phyloP scores from a whole-genome alignment of 2,888 invertebrate genomes.

The Mechanitis mazaeus region DNA sequence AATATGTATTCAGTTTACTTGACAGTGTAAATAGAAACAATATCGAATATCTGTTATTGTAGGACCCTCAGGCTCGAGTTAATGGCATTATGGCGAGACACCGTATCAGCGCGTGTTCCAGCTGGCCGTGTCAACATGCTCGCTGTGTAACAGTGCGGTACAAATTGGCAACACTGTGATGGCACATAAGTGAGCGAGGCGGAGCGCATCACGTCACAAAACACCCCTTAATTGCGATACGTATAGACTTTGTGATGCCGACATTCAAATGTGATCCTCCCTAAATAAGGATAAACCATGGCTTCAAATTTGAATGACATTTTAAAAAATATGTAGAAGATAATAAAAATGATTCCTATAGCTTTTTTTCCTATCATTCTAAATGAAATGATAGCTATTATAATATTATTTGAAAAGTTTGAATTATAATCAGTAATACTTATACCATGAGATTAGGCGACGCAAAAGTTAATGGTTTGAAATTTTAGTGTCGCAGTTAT shows the following conservation, averaged over 20 bases:
- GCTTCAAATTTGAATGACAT: background rate
- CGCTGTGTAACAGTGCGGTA: background rate
- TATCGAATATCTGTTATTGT: too few species aligned
- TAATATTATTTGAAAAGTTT: too few species aligned
- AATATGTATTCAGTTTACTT: too few species aligned
- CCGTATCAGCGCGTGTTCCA: background rate
- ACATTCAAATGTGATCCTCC: background rate
- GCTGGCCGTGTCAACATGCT: background rate
- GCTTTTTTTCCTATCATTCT: too few species aligned
- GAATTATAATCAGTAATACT: too few species aligned
- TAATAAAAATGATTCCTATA: too few species aligned
- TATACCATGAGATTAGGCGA: too few species aligned
- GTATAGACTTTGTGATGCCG: background rate
- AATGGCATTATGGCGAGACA: background rate
- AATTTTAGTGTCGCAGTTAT: too few species aligned
- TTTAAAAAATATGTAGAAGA: too few species aligned
- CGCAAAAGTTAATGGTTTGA: too few species aligned
- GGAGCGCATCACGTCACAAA: background rate
- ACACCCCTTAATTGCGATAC: conserved; percentile 4
- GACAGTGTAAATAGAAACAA: too few species aligned
- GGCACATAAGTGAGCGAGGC: background rate
- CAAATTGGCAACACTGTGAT: background rate
- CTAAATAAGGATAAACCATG: background rate
- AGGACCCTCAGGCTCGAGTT: background rate
- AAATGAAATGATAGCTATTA: too few species aligned